Evolutionary conservation across 2,888 invertebrate genomes (phyloP), one percentile per base, ranked within the genome.

Genomic region (Pteria penguin): DNA sequence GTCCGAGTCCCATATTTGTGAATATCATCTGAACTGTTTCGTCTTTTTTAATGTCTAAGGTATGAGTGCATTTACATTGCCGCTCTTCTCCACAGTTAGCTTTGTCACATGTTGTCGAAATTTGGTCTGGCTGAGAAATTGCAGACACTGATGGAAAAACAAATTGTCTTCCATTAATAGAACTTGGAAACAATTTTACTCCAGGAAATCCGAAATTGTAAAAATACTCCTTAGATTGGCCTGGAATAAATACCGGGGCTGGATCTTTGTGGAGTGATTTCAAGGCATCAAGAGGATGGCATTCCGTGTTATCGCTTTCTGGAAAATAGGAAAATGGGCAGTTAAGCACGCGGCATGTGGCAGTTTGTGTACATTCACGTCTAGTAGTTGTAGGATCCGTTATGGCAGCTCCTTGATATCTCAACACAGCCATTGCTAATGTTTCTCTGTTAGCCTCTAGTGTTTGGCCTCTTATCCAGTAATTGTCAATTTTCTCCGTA

Each of bases 141-240:
- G 84, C 84, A 18, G 84, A 82, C 0, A 84, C 83, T 4, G 76
- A 58, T 1, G 87, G 86, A 3, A 75, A 76, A 4, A 72, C 66
- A 63, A 84, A 86, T 18, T 78, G 74, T 4, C 78, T 70, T 0
- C 88, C 88, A 75, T 89, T 89, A 1, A 88, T 81, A 11, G 87
- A 84, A 0, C 83, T 85, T 0, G 86, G 87, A 14, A 74, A 75
- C 36, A 79, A 69, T 22, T 75, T 72, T 8, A 72, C 76, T 4
- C 88, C 87, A 2, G 88, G 87, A 72, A 90, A 89, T n/a, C 84
- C 88, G 77, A 87, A 89, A 69, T 90, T 89, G 0, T 88, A 76
- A 67, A 89, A 89, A 45, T 82, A 74, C 75, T 89, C 89, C 61
- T 80, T 58, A 54, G 85, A 84, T 24, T 81, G 78, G 1, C 75